A percentile compares a stretch with the other conserved stretches of the same genome.
Evolutionary conservation across 2,797 vertebrate species (phyloP).

Genomic region (Danio tinwini): DNA sequence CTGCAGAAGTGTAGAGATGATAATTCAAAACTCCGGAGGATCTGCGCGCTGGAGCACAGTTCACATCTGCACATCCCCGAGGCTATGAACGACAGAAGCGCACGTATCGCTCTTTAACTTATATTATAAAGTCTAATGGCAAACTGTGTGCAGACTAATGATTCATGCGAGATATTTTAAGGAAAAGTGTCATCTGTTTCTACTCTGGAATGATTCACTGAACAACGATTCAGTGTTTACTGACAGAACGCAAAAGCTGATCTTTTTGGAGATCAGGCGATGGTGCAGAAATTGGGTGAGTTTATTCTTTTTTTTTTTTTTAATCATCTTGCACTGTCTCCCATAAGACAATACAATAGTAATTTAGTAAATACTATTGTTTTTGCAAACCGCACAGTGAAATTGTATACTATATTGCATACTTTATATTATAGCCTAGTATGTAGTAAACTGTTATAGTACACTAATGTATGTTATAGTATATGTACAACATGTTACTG

Average conservation of each 20-base stretch:
- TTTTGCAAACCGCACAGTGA: too few relatives aligned
- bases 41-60: not conserved
- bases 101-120: not conserved
- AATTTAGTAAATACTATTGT: too few relatives aligned
- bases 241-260: not conserved
- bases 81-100: not conserved
- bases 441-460: too few relatives aligned
- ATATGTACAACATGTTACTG: too few relatives aligned
- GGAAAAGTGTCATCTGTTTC: constrained; percentile 15
- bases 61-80: not conserved
- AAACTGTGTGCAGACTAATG: constrained; percentile 19
- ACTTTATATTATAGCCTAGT: too few relatives aligned
- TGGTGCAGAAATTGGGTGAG: constrained; percentile 34
- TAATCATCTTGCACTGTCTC: not conserved
- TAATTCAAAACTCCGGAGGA: constrained; percentile 11
- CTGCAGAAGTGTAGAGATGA: not conserved
- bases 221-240: not conserved
- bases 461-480: too few relatives aligned
- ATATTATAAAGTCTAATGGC: not conserved
- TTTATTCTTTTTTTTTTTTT: not conserved
- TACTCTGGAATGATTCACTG: not conserved
- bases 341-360: too few relatives aligned
- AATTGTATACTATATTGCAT: too few relatives aligned
- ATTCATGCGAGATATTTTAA: constrained; percentile 16
- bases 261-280: not conserved